Evolutionary conservation across 2,797 vertebrate species (phyloP).

Genomic region (Poecilia wingei): DNA sequence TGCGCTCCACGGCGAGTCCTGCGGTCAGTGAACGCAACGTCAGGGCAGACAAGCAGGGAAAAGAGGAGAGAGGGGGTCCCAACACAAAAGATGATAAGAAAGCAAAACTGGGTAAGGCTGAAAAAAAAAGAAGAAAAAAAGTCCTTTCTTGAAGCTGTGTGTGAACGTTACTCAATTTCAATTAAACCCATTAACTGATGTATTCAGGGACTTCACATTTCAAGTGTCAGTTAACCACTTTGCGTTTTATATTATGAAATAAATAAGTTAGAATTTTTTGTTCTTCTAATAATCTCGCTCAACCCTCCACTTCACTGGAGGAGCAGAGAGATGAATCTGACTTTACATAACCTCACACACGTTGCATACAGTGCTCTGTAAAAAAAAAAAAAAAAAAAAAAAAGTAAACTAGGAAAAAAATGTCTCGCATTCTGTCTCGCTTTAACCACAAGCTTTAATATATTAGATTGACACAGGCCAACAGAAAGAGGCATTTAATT

Average conservation of each 20-base stretch:
- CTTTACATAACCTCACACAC: background rate
- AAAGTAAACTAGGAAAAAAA: background rate
- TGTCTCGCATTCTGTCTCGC: background rate
- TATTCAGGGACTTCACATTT: background rate
- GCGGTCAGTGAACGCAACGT: slow-evolving; percentile 8
- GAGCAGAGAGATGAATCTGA: background rate
- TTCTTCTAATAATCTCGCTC: background rate
- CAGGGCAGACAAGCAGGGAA: slow-evolving; percentile 10
- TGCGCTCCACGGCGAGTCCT: slow-evolving; percentile 6
- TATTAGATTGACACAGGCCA: background rate
- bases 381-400: too few relatives aligned
- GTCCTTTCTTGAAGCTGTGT: background rate
- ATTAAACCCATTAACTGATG: background rate
- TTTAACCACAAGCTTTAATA: background rate
- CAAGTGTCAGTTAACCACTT: background rate
- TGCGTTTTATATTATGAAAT: background rate
- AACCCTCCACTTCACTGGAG: background rate
- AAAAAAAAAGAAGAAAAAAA: background rate
- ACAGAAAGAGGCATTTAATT: background rate
- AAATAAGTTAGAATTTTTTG: background rate
- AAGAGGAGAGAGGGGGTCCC: slow-evolving; percentile 13
- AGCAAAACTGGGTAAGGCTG: slow-evolving; percentile 53
- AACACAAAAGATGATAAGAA: slow-evolving; percentile 29
- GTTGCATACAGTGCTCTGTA: background rate
- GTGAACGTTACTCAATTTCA: background rate